These are phyloP conservation scores for Polypterus bichir DNA, from an alignment of 2,113 vertebrate species.

Conservation along the genomic window DNA sequence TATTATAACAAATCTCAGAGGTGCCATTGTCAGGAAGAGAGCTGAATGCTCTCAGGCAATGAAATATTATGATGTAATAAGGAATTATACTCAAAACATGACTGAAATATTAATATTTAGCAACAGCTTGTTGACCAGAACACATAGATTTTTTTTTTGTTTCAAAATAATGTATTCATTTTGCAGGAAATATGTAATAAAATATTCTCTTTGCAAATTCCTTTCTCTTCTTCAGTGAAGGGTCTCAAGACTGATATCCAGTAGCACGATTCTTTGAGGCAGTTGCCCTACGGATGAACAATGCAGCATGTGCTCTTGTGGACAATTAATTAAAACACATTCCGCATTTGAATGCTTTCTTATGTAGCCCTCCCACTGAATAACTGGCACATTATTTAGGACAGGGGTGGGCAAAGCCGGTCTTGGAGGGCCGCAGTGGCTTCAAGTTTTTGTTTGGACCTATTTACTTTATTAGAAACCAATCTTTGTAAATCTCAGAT, in stretches of 20 bases:
- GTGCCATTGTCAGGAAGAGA: conserved; percentile 2
- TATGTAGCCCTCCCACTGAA: too few relatives aligned
- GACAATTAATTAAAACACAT: too few relatives aligned
- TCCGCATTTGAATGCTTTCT: too few relatives aligned
- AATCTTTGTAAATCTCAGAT: too few relatives aligned
- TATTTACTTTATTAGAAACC: too few relatives aligned
- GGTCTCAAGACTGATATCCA: neutral
- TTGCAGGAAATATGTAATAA: conserved; percentile 5
- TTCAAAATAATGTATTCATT: conserved; percentile 10
- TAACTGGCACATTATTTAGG: too few relatives aligned
- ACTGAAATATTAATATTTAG: conserved; percentile 7
- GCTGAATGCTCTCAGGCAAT: neutral
- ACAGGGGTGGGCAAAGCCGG: too few relatives aligned
- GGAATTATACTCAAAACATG: conserved; percentile 24
- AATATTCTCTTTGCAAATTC: conserved; percentile 3
- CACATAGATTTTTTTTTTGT: conserved; percentile 22
- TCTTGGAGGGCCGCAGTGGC: too few relatives aligned
- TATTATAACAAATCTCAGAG: conserved; percentile 5
- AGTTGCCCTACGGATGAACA: too few relatives aligned
- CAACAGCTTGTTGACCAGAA: conserved; percentile 15
- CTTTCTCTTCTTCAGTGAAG: neutral
- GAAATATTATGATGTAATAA: conserved; percentile 17
- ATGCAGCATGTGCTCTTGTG: too few relatives aligned
- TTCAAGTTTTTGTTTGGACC: too few relatives aligned
- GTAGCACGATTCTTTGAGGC: neutral